phyloP scores from a whole-genome alignment of 2,113 vertebrate species.

The Sisor rabdophorus region DNA sequence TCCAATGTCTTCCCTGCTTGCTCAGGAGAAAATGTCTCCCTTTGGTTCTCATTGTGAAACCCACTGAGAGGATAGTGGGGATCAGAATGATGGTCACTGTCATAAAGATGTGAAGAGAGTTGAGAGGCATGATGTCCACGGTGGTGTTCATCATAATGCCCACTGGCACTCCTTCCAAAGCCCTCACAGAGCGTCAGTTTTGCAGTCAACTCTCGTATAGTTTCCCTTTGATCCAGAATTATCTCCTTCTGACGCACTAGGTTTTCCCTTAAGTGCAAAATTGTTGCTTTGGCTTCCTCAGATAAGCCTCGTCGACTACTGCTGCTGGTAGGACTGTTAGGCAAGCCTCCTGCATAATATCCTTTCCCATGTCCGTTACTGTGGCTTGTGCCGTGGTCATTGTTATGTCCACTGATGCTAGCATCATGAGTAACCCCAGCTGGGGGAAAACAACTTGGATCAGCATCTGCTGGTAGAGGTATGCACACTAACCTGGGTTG shows the following conservation, averaged over 20 bases:
- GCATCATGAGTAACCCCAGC: conserved; percentile 41
- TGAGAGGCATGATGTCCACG: conserved; percentile 51
- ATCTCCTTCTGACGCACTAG: conserved; percentile 79
- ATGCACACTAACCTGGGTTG: conserved; percentile 77
- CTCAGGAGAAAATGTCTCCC: conserved; percentile 66
- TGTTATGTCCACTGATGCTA: conserved; percentile 54
- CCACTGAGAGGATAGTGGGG: conserved; percentile 55
- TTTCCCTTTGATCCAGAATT: conserved; percentile 77
- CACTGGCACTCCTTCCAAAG: conserved; percentile 57
- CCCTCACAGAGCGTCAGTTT: conserved; percentile 76
- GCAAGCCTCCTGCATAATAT: conserved; percentile 41
- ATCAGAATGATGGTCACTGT: conserved; percentile 51
- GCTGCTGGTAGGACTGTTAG: conserved; percentile 39
- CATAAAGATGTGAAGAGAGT: conserved; percentile 49
- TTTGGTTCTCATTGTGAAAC: conserved; percentile 59
- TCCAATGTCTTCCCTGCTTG: conserved; percentile 74
- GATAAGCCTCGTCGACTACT: conserved; percentile 60
- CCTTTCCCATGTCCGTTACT: conserved; percentile 41
- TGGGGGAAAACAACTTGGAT: conserved; percentile 69
- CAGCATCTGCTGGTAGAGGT: conserved; percentile 73
- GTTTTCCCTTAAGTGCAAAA: conserved; percentile 75
- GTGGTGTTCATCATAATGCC: conserved; percentile 57
- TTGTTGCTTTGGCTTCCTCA: conserved; percentile 77
- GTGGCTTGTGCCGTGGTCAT: conserved; percentile 36
- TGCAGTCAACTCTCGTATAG: conserved; percentile 75